Base-by-base conservation (phyloP, 2,113 vertebrate species). In the Syrmaticus mikado region DNA sequence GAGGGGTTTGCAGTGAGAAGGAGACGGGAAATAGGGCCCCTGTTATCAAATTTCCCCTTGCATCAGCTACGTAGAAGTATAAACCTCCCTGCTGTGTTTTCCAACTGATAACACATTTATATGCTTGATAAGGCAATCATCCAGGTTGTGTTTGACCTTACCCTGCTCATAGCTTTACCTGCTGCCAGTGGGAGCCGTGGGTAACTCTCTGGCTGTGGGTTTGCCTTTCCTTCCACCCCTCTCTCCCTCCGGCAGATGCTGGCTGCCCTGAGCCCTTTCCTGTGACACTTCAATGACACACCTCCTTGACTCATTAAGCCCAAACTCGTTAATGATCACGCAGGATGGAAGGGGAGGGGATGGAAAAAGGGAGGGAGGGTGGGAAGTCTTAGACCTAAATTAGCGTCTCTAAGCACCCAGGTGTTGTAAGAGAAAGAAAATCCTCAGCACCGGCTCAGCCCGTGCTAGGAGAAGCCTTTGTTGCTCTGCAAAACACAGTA, bases 381-480 rank as follows among this genome's bases (percentile, higher is more conserved):
- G 74, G 82, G 92, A 90, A 82, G 40, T 68, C 89, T 94, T 71
- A 85, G 77, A 1, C 46, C 66, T 77, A 95, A 95, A 96, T 95
- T 94, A 97, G 82, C 82, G 62, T 96, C 91, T 94, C 90, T 94
- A 82, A 94, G 94, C 95, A 90, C 79, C 82, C 96, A 91, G 94
- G 93, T 96, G 95, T 96, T 95, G 95, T 94, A 95, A 97, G 94
- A 90, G 83, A 95, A 94, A 95, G 65, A 93, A 96, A 93, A 85
- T 95, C 85, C 93, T 61, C 87, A 21, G 82, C 88, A 94, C 90
- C 85, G 85, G 85, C 91, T 88, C 85, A 93, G 90, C 86, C 94
- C 75, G 78, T 72, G 92, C 62, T 45, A 90, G 87, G 86, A 94
- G 93, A 95, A 95, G 91, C 82, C 86, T 90, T 94, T 96, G 77